These are phyloP conservation scores for Manis crassicaudata DNA, from an alignment of 2,797 vertebrate genomes.

Conservation along the genomic window DNA sequence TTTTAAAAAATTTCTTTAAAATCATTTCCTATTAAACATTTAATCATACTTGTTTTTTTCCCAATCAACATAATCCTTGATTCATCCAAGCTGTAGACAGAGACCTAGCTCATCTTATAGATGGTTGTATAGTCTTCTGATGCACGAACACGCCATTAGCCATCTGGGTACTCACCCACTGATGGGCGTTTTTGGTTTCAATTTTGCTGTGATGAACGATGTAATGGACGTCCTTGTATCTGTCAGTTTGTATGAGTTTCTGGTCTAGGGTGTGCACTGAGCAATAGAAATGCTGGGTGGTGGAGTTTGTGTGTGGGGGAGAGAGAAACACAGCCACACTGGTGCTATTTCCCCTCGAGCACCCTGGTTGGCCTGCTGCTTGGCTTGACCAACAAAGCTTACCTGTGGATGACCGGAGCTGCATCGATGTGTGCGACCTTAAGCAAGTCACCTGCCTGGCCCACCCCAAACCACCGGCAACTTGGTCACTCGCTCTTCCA, in stretches of 20 bases:
- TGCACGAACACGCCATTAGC: fast-evolving
- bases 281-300: background rate
- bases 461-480: background rate
- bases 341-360: fast-evolving
- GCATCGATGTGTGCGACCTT: fast-evolving
- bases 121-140: background rate
- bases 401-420: too few species aligned
- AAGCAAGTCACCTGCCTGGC: background rate
- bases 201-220: background rate
- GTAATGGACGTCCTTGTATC: background rate
- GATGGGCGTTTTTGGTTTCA: background rate
- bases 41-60: background rate
- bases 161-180: fast-evolving
- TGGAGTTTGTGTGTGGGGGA: fast-evolving
- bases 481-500: background rate
- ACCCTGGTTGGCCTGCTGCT: background rate
- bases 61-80: background rate
- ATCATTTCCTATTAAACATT: fast-evolving
- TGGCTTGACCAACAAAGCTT: background rate
- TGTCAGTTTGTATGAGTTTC: background rate
- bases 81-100: background rate
- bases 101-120: background rate
- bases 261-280: background rate
- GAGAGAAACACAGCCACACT: fast-evolving
- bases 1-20: background rate